phyloP scores from a whole-genome alignment of 2,797 vertebrate species.

The Gallinago stenura region DNA sequence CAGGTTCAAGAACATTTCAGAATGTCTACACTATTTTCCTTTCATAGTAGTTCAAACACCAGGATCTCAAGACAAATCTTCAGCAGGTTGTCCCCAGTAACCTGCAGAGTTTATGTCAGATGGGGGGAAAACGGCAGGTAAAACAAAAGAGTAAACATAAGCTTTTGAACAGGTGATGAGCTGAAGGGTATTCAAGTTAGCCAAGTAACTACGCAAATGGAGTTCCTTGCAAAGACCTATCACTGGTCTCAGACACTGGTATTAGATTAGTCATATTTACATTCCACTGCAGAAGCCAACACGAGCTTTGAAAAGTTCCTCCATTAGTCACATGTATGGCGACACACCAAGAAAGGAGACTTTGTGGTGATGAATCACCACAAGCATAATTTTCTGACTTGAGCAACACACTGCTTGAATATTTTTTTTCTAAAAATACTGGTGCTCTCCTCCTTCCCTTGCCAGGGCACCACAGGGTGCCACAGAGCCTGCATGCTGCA shows the following conservation, averaged over 20 bases:
- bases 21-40: background rate
- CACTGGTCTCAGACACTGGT: background rate
- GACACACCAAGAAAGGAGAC: background rate
- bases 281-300: background rate
- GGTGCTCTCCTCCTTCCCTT: background rate
- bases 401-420: background rate
- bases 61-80: background rate
- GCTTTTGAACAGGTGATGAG: background rate
- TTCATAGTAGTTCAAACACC: background rate
- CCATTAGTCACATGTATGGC: background rate
- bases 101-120: background rate
- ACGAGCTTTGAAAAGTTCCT: background rate
- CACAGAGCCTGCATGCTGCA: background rate
- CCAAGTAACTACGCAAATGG: background rate
- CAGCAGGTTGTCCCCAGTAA: background rate
- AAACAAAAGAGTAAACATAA: background rate
- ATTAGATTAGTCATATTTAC: background rate
- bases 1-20: background rate
- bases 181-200: background rate
- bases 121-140: background rate
- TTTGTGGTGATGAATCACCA: background rate
- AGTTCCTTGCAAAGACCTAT: background rate
- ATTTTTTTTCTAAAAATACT: background rate
- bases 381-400: background rate
- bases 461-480: background rate